Evolutionary conservation across 2,888 invertebrate species (phyloP), one percentile per base, ranked within the genome.

Genomic region (Tetragnatha montana): DNA sequence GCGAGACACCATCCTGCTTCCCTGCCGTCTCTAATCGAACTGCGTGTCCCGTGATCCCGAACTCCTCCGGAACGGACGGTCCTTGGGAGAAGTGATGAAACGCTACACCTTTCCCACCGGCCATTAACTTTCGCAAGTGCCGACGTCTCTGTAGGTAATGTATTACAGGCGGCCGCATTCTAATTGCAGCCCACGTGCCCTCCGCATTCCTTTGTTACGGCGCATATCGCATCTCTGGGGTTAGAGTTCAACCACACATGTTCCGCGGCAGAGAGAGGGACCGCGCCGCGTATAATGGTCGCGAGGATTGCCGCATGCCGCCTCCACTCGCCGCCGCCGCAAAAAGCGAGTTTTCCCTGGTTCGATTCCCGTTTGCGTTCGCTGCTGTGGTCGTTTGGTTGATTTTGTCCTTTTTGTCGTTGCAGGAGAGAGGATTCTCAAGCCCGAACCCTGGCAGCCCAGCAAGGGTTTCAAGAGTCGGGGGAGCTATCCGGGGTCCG

Each of bases 181-280:
- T 84, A 89, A 89, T 89, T 89, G 84, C 84, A 80, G 80, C 81
- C 88, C 84, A 84, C 81, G 88, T 89, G 88, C 84, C 84, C 88
- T 89, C 70, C 80, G 51, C 88, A 89, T 89, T 89, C 88, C 83
- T 89, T 89, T 88, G 88, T 84, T 80, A 69, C 47, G 70, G 79
- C 60, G 69, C 75, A 80, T 89, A 89, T 89, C 84, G 88, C 69
- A 85, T 81, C 76, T 81, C 71, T 22, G 60, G 71, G 89, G 88
- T 89, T 80, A 89, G 81, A 89, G 89, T 85, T 89, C 89, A 85
- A 70, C 75, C 51, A 75, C 51, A 60, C 70, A 60, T 78, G 76
- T 85, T 89, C 49, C 78, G 21, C 60, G 60, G 35, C 35, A 35
- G 35, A 35, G 35, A 35, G 35, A 76, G 81, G 80, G 79, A 74